Conservation (phyloP, 1,140 invertebrate species). For the Rhyacophila brunnea region DNA sequence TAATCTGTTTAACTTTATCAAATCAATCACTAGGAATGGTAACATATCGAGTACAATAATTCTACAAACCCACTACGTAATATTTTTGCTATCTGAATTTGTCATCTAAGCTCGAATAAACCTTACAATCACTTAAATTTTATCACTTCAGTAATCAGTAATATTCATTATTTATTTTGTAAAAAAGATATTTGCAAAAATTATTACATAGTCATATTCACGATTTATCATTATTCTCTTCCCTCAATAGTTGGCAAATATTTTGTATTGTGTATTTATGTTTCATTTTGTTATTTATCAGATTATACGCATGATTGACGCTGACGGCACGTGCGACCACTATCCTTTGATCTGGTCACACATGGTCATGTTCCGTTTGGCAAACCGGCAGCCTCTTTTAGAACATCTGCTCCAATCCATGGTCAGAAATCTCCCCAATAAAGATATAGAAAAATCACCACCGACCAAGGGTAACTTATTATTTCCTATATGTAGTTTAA, state of each 20-base stretch:
- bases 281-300: slow-evolving; percentile 27
- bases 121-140: no score
- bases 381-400: slow-evolving; percentile 56
- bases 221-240: no score
- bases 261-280: background rate
- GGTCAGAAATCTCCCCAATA: slow-evolving; percentile 33
- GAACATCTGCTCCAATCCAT: slow-evolving; percentile 58
- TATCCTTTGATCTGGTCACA: slow-evolving; percentile 78
- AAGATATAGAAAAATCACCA: background rate
- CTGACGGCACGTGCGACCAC: slow-evolving; percentile 60
- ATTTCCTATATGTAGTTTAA: no score
- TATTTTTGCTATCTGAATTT: no score
- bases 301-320: slow-evolving; percentile 62
- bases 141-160: no score
- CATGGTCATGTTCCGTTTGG: slow-evolving; percentile 67
- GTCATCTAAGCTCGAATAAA: no score
- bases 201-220: no score
- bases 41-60: no score
- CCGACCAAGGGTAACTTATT: background rate
- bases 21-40: no score
- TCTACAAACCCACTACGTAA: no score
- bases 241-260: background rate
- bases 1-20: no score
- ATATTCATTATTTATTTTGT: background rate
- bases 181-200: background rate